These are phyloP conservation scores for Tympanoctomys barrerae DNA, from an alignment of 2,797 vertebrate species.

Conservation along the genomic window DNA sequence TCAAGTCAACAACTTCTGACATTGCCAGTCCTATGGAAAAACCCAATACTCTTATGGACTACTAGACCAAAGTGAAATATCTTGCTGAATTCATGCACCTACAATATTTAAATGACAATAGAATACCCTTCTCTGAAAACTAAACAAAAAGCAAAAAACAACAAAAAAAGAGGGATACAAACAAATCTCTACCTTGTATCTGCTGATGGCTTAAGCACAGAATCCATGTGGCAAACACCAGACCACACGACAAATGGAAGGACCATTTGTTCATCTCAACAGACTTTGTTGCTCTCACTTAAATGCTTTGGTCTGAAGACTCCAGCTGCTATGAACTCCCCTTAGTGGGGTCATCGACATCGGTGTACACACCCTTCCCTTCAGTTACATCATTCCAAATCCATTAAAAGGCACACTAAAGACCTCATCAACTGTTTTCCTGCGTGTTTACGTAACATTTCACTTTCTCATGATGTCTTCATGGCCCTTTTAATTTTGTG, in stretches of 20 bases:
- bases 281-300: conserved; percentile 3
- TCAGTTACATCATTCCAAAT: neutral
- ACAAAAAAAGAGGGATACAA: no score
- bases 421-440: neutral
- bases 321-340: neutral
- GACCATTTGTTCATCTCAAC: neutral
- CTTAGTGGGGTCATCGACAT: neutral
- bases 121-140: no score
- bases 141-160: no score
- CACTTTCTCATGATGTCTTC: neutral
- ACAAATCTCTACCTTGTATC: neutral
- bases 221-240: neutral
- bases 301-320: neutral
- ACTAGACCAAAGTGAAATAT: no score
- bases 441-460: neutral
- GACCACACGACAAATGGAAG: neutral
- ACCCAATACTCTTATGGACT: no score
- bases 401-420: conserved; percentile 49
- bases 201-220: neutral
- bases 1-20: no score
- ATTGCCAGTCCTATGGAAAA: no score
- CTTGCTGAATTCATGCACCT: no score
- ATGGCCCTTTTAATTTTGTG: conserved; percentile 45
- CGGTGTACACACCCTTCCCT: neutral
- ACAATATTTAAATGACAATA: no score